phyloP scores from a whole-genome alignment of 2,797 vertebrate genomes.

The Melanitta fusca region DNA sequence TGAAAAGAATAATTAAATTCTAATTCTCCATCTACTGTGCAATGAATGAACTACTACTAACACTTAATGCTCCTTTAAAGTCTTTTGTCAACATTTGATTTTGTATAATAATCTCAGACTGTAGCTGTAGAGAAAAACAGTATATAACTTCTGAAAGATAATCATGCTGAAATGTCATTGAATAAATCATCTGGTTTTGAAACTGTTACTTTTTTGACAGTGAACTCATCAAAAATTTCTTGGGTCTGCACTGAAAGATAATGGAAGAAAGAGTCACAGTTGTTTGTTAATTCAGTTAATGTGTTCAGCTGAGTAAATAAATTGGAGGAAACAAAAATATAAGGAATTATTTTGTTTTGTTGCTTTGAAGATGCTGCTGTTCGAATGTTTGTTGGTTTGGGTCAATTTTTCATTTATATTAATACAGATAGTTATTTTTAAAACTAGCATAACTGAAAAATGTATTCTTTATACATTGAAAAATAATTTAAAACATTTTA shows the following conservation, averaged over 20 bases:
- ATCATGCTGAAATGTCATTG: not conserved
- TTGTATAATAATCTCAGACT: not conserved
- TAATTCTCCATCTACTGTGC: not conserved
- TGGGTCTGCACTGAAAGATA: not conserved
- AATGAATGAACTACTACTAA: not conserved
- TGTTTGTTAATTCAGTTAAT: not conserved
- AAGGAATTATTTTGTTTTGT: not conserved
- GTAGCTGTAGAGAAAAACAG: not conserved
- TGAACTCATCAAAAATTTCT: not conserved
- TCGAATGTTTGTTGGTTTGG: not conserved
- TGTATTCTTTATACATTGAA: not conserved
- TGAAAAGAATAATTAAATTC: not conserved
- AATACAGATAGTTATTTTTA: not conserved
- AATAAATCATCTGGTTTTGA: not conserved
- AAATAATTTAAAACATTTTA: slow-evolving; percentile 21
- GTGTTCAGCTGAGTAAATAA: not conserved
- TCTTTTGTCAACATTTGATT: not conserved
- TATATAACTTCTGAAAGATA: not conserved
- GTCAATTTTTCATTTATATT: not conserved
- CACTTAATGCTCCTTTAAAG: not conserved
- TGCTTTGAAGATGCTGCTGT: not conserved
- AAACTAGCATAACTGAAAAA: not conserved
- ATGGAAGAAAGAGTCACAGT: not conserved
- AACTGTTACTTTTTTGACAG: not conserved
- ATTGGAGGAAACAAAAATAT: not conserved